A percentile compares a stretch with the other conserved stretches of the same genome.
Conservation (phyloP, 2,797 vertebrate genomes). For the Acrocephalus scirpaceus region DNA sequence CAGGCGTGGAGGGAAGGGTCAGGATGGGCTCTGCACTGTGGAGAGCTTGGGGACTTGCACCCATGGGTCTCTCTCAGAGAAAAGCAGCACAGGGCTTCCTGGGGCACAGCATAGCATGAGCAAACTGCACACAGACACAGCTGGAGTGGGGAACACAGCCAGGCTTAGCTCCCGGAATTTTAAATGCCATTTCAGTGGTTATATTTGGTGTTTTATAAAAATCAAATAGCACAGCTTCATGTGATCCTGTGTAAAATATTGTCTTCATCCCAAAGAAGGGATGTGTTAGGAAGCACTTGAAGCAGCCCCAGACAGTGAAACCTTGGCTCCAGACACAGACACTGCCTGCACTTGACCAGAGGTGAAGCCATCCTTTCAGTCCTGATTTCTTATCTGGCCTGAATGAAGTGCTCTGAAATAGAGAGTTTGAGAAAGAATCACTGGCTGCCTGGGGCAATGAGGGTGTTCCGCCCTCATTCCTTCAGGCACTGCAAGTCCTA, state of each 20-base stretch:
- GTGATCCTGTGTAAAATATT: neutral
- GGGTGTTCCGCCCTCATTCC: neutral
- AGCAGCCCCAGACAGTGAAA: neutral
- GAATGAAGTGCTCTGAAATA: neutral
- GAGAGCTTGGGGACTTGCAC: neutral
- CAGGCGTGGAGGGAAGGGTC: neutral
- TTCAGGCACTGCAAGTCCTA: neutral
- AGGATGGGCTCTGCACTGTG: neutral
- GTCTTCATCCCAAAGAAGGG: neutral
- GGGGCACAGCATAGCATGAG: rapidly evolving
- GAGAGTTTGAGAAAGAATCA: neutral
- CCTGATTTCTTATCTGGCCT: neutral
- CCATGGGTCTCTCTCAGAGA: neutral
- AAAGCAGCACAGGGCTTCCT: neutral
- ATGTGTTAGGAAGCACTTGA: neutral
- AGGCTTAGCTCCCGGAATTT: neutral
- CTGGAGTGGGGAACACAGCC: neutral
- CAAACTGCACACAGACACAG: neutral
- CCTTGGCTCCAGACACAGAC: neutral
- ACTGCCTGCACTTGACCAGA: neutral
- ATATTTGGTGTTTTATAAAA: neutral
- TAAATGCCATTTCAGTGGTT: neutral
- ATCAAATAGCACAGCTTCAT: neutral
- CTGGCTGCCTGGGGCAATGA: neutral
- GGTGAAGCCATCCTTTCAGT: neutral